These are phyloP conservation scores for Theocolax elegans DNA, from an alignment of 1,140 invertebrate species.

Conservation along the genomic window DNA sequence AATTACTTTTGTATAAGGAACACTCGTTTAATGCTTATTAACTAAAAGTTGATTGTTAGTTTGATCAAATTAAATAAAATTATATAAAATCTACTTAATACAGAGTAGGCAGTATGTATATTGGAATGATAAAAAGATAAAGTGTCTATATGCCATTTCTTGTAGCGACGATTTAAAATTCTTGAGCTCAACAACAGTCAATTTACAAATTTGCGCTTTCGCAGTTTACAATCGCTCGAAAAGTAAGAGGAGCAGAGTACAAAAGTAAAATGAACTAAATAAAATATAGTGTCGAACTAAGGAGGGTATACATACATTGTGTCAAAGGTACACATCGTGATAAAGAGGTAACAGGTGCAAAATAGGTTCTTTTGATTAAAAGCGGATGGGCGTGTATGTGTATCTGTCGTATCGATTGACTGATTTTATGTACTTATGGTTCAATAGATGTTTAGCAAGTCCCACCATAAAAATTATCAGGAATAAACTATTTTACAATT, in stretches of 20 bases:
- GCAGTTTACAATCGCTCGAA: neutral
- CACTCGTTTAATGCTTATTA: no score
- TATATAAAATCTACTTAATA: no score
- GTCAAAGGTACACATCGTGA: neutral
- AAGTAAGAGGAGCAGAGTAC: neutral
- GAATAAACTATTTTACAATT: no score
- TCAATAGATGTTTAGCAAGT: no score
- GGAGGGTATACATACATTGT: no score
- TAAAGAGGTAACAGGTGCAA: conserved; percentile 18
- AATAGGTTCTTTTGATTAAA: neutral
- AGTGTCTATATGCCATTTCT: conserved; percentile 18
- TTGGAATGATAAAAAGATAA: neutral
- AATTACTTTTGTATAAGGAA: no score
- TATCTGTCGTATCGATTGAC: neutral
- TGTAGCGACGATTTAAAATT: conserved; percentile 22
- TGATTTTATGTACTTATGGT: no score
- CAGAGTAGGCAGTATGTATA: no score
- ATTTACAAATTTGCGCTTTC: conserved; percentile 3
- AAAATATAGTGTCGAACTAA: no score
- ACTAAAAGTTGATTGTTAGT: no score
- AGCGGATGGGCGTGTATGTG: conserved; percentile 1
- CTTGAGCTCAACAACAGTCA: conserved; percentile 7
- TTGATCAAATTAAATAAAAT: no score
- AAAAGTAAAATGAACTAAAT: neutral
- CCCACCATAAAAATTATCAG: no score